Conservation (phyloP, 1,140 invertebrate genomes). For the Rhyacophila brunnea region DNA sequence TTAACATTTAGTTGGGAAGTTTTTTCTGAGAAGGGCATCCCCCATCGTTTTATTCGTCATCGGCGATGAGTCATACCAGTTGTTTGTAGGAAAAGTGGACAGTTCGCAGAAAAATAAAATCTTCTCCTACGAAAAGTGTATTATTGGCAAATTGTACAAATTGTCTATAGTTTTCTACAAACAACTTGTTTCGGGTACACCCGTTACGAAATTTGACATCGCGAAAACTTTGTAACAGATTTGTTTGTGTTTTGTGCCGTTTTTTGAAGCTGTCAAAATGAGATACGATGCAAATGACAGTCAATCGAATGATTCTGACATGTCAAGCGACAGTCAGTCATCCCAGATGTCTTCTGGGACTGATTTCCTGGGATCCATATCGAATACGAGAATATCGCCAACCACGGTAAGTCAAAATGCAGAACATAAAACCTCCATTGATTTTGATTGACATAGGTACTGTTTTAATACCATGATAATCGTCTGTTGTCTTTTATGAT, state of each 20-base stretch:
- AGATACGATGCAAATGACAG: conserved; percentile 30
- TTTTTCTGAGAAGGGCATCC: conserved; percentile 33
- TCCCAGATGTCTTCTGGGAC: conserved; percentile 23
- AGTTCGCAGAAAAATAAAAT: conserved; percentile 8
- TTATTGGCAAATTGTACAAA: neutral
- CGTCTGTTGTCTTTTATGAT: too few relatives aligned
- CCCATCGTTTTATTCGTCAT: conserved; percentile 23
- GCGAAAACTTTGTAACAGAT: conserved; percentile 6
- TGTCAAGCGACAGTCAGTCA: conserved; percentile 22
- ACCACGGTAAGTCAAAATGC: conserved; percentile 18
- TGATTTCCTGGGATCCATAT: conserved; percentile 26
- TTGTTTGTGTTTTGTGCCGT: conserved; percentile 1
- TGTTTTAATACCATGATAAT: too few relatives aligned
- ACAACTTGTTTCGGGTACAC: neutral
- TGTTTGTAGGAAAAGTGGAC: conserved; percentile 12
- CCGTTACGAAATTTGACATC: neutral
- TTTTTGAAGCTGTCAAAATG: conserved; percentile 14
- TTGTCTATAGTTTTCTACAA: neutral
- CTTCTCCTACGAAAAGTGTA: neutral
- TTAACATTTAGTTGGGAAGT: neutral
- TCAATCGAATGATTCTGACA: conserved; percentile 26
- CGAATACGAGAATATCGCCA: conserved; percentile 11
- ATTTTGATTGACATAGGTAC: too few relatives aligned
- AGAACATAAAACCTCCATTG: conserved; percentile 4
- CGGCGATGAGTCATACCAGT: conserved; percentile 20